These are phyloP conservation scores for Silurus aristotelis DNA, from an alignment of 2,797 vertebrate genomes.

Conservation along the genomic window DNA sequence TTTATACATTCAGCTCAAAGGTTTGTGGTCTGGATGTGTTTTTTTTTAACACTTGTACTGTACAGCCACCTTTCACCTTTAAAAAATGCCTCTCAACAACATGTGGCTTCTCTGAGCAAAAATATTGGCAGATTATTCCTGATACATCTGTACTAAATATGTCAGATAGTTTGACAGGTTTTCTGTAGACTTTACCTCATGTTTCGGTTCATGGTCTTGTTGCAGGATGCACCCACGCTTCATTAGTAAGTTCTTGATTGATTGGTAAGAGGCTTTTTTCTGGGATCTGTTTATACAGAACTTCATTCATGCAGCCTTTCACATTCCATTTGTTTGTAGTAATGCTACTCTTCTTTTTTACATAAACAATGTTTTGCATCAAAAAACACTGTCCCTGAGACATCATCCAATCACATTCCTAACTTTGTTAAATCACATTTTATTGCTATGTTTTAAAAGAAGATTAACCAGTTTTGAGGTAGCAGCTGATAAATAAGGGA, in stretches of 20 bases:
- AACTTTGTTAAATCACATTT: not conserved
- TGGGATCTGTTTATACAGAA: not conserved
- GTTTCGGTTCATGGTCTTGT: not conserved
- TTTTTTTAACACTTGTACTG: not conserved
- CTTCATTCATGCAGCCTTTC: not conserved
- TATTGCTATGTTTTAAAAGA: not conserved
- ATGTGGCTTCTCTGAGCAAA: not conserved
- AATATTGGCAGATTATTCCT: not conserved
- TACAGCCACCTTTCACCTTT: not conserved
- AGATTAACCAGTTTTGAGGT: not conserved
- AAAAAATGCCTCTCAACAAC: not conserved
- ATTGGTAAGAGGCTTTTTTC: not conserved
- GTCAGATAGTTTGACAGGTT: not conserved
- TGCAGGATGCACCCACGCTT: constrained; percentile 16
- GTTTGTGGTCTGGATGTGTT: no score
- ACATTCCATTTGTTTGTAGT: no score
- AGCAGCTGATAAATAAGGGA: not conserved
- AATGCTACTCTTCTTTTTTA: not conserved
- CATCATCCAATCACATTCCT: not conserved
- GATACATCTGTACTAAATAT: not conserved
- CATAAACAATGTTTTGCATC: not conserved
- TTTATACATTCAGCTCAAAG: not conserved
- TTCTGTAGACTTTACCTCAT: constrained; percentile 16
- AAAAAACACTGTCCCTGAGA: not conserved
- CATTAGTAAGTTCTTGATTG: constrained; percentile 13